Base-by-base conservation (phyloP, 2,113 vertebrate genomes). In the Zosterops pallidus region DNA sequence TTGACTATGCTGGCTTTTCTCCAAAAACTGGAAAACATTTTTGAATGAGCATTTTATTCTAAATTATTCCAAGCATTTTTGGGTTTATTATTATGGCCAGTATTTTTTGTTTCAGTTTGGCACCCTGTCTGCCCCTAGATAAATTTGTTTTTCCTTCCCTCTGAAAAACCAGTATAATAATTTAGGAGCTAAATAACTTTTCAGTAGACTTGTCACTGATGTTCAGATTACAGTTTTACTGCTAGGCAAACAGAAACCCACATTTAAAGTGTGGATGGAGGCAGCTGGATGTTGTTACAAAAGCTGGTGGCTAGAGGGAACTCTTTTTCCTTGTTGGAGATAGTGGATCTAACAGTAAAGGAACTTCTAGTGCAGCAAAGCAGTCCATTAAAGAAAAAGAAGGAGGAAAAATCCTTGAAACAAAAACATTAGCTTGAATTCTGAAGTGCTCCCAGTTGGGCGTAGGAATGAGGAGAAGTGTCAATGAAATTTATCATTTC, bases 271-370 rank as follows among this genome's bases (percentile, higher is more conserved):
- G 35, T 86, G 65, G 14, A 11, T 53, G 55, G 72, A 90, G 49
- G 50, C 46, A 70, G 60, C 6, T 55, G n/a, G 72, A 41, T 85
- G 89, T 60, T 94, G 55, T 95, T 97, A 74, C 91, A 72, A 69
- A 91, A 90, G 20, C 28, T 68, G 88, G 90, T 93, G 55, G 95
- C 97, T 97, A 97, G 97, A 97, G 95, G 97, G 97, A 95, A 93
- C 96, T 83, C 88, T 97, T 95, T 94, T 96, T 89, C 97, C 97
- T 97, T 94, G 77, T 47, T 97, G 89, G 90, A 87, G 68, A 77
- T 42, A 44, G 15, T 29, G 11, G 25, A 37, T 80, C n/a, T 85
- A 55, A 72, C 11, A 18, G 49, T 4, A 2, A 59, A 71, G 41
- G 82, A 50, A 53, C 33, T 70, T 92, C 63, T 57, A 20, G 60